Percentiles rank a stretch among this genome's conserved stretches.
phyloP scores from a whole-genome alignment of 2,113 vertebrate species.

The Tympanuchus pallidicinctus region DNA sequence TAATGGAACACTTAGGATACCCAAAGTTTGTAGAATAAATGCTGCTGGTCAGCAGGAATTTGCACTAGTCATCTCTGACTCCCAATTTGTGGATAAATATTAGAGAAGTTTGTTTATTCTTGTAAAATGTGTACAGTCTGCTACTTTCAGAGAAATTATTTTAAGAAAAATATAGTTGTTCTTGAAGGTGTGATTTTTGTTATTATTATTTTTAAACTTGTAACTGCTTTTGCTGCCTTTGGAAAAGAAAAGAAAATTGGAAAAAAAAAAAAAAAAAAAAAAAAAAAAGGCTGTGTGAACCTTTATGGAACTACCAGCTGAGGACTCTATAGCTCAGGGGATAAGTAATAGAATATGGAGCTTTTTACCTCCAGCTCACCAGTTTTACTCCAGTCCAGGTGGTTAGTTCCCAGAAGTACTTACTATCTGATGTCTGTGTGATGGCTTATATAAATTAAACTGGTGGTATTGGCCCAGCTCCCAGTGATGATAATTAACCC shows the following conservation, averaged over 20 bases:
- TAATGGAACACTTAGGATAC: constrained; percentile 93
- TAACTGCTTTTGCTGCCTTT: constrained; percentile 68
- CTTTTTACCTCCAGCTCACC: constrained; percentile 26
- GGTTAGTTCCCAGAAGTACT: constrained; percentile 1
- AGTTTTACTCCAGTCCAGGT: constrained; percentile 10
- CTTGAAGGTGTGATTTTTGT: constrained; percentile 29
- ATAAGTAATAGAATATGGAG: constrained; percentile 32
- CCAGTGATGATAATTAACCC: neutral
- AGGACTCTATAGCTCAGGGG: constrained; percentile 57
- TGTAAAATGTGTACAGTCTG: constrained; percentile 74
- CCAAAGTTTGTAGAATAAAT: constrained; percentile 83
- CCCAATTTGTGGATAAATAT: constrained; percentile 70
- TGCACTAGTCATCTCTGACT: constrained; percentile 82
- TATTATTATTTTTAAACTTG: neutral
- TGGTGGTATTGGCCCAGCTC: neutral
- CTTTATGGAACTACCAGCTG: constrained; percentile 41
- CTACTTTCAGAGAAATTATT: constrained; percentile 78
- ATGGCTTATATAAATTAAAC: neutral
- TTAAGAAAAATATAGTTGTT: constrained; percentile 68
- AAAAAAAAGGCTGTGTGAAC: constrained; percentile 13
- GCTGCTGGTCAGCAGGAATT: constrained; percentile 88
- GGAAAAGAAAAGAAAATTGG: neutral
- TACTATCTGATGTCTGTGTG: neutral
- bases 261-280: neutral
- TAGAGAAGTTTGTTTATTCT: constrained; percentile 83